Evolutionary conservation across 2,797 vertebrate genomes (phyloP).

Genomic region (Melanotaenia trifasciata): DNA sequence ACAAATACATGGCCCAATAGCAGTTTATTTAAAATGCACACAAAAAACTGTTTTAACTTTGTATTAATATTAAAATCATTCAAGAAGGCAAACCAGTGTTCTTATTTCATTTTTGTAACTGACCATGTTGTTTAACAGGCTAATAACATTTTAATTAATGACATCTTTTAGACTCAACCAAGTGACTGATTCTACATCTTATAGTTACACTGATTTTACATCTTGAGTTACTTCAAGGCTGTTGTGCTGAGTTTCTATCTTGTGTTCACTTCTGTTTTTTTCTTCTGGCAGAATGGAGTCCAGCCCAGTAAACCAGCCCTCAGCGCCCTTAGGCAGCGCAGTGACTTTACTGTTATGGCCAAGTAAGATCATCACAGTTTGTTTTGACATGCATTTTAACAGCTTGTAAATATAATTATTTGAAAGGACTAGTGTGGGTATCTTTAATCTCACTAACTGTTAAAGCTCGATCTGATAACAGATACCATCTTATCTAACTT

Average conservation of each 20-base stretch:
- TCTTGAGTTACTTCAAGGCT: not conserved
- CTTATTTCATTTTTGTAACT: not conserved
- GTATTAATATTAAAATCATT: not conserved
- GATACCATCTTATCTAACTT: not conserved
- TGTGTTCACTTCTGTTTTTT: not conserved
- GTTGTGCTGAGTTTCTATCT: not conserved
- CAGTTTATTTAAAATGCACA: not conserved
- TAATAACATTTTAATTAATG: not conserved
- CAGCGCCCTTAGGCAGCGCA: conserved; percentile 89
- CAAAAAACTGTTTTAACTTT: not conserved
- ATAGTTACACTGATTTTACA: not conserved
- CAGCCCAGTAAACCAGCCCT: conserved; percentile 85
- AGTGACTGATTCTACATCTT: not conserved
- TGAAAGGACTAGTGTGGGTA: not conserved
- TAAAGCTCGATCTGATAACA: too few species aligned
- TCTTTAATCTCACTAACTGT: not conserved
- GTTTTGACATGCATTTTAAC: not conserved
- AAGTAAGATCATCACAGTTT: conserved; percentile 85
- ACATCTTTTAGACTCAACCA: not conserved
- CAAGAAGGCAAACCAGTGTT: not conserved
- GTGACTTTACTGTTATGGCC: conserved; percentile 95
- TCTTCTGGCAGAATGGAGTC: conserved; percentile 87
- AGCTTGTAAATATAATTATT: conserved; percentile 10
- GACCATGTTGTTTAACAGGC: not conserved
- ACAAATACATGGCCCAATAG: not conserved